Evolutionary conservation across 2,888 invertebrate species (phyloP), one percentile per base, ranked within the genome.

Genomic region (Rhingia campestris): DNA sequence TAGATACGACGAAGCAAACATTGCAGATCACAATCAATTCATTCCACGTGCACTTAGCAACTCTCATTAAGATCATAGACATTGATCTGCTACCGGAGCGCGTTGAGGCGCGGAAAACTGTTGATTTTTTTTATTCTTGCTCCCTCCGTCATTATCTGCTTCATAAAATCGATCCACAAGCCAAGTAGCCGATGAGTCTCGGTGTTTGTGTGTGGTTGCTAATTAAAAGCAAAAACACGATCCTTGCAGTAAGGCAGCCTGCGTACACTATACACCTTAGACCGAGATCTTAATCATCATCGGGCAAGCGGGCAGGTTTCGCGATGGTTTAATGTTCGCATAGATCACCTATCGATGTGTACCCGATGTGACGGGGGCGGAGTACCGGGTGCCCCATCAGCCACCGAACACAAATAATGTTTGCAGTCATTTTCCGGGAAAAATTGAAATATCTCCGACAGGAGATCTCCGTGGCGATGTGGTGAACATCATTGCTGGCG

Each of bases 201-300:
- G 33, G 6, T 67, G 41, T 56, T 33, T 69, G 37, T 73, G 66
- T 72, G 72, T 56, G 61, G 63, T 56, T 79, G 84, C 84, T 84
- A 84, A 84, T 84, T 84, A 84, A 84, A 84, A 84, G 74, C 70
- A 75, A 84, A 84, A 80, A 84, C 80, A 84, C 74, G 80, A 79
- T 79, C 69, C 74, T 75, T 69, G 58, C 47, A 30, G 45, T 10
- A 30, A 53, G 22, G 1, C 22, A 59, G 64, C 47, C 70, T 84
- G 84, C 84, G 84, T 84, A 84, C 22, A 22, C 1, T 43, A 58
- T 74, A 54, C 70, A 59, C 39, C 32, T 63, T 82, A 76, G 72
- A 77, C 67, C 79, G 59, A 84, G 84, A 84, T 84, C 80, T 80
- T 80, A 84, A 84, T 84, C 84, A 84, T 84, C 84, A 61, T 64